A percentile compares a stretch with the other conserved stretches of the same genome.
Conservation (phyloP, 1,140 invertebrate species). For the Microvelia longipes region DNA sequence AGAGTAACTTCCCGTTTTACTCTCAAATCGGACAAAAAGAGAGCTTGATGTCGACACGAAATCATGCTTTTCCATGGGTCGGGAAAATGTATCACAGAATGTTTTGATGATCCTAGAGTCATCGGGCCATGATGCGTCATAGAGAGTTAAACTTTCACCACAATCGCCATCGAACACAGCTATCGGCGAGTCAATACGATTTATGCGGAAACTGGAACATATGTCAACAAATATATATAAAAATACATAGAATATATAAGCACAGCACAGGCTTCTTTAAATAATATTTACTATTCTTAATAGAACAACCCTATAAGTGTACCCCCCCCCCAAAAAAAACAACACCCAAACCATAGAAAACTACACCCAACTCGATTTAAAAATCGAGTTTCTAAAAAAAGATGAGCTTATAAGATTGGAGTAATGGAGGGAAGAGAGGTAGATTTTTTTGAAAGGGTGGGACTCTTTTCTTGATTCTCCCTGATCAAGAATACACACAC, state of each 20-base stretch:
- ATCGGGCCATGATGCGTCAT: constrained; percentile 68
- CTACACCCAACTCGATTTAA: too few relatives aligned
- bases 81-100: constrained; percentile 81
- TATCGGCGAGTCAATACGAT: constrained; percentile 73
- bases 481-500: too few relatives aligned
- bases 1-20: constrained; percentile 77
- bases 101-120: constrained; percentile 77
- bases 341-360: too few relatives aligned
- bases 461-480: too few relatives aligned
- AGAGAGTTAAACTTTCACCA: constrained; percentile 71
- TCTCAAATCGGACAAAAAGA: constrained; percentile 72
- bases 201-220: constrained; percentile 61
- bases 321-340: not conserved
- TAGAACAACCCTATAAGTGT: not conserved
- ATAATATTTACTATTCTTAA: too few relatives aligned
- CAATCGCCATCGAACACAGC: constrained; percentile 71
- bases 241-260: too few relatives aligned
- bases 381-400: too few relatives aligned
- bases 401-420: too few relatives aligned
- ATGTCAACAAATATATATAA: too few relatives aligned
- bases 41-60: constrained; percentile 73
- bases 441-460: too few relatives aligned
- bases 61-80: constrained; percentile 79
- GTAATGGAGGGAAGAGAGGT: too few relatives aligned
- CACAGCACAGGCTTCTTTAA: too few relatives aligned